Evolutionary conservation across 2,113 vertebrate species (phyloP).

Genomic region (Alexandromys fortis): DNA sequence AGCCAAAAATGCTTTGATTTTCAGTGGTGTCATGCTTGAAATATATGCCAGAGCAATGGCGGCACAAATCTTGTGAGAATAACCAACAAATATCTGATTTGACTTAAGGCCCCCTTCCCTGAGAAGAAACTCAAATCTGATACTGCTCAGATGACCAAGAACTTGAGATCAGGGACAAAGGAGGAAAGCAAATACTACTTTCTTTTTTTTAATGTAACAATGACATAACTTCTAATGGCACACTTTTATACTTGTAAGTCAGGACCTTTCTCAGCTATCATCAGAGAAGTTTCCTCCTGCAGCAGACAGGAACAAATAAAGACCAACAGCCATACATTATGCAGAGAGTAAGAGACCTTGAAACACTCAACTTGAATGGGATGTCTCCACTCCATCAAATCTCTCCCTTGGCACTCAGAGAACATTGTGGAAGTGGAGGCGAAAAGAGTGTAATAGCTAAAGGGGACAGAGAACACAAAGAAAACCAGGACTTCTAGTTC

Average conservation of each 20-base stretch:
- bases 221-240: background rate
- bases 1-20: background rate
- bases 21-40: background rate
- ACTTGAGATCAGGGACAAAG: background rate
- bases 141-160: background rate
- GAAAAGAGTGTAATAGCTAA: background rate
- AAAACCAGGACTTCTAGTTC: too few species aligned
- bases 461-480: background rate
- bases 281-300: background rate
- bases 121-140: background rate
- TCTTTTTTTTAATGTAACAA: background rate
- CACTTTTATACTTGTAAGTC: background rate
- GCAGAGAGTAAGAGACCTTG: background rate
- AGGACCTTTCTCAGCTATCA: background rate
- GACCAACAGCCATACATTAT: background rate
- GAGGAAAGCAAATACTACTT: background rate
- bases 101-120: background rate
- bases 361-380: background rate
- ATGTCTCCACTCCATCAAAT: background rate
- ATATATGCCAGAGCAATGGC: background rate
- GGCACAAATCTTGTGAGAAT: background rate
- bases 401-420: background rate
- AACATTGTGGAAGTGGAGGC: background rate
- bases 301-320: background rate
- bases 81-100: background rate